Base-by-base conservation (phyloP, 2,888 invertebrate genomes). In the Nemotelus pantherinus region DNA sequence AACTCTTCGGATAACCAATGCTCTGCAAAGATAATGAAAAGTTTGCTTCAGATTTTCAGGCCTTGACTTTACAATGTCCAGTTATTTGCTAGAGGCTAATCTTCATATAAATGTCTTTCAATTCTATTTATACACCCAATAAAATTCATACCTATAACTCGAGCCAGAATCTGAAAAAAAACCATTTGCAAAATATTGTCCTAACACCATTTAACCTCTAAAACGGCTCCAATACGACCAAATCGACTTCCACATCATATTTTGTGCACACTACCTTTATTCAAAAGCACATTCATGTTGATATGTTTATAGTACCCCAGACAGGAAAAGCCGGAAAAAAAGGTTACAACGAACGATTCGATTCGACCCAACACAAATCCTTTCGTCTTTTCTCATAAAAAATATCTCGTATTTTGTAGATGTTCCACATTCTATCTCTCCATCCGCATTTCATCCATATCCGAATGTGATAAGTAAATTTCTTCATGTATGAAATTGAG, bases 1-100 rank as follows among this genome's bases (percentile, higher is more conserved):
- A 83, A 5, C 84, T 81, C 78, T 84, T 77, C 4, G 87, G 86
- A 81, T 84, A 86, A 2, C 87, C 87, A 63, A 87, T 83, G 80
- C 86, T 86, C 86, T 87, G 82, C 43, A 83, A 83, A 60, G 5
- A 71, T 25, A 25, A 25, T 64, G 74, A 63, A 25, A 25, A 25
- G 0, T 25, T 25, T 25, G 25, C 1, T 25, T 25, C 25, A 25
- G 25, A 25, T 25, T 25, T 25, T 25, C 25, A 25, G 25, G 25
- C 25, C 25, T 25, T 25, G 25, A 25, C 25, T 1, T 25, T 25
- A 25, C 25, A 25, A 25, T 25, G 25, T 25, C 25, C 25, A 25
- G 25, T 25, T 25, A 25, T 25, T 25, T 25, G 25, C 25, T 25
- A 25, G 1, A 25, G 1, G 25, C 25, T 25, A 25, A 25, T 25